Evolutionary conservation across 2,113 vertebrate species (phyloP).

Genomic region (Nipponia nippon): DNA sequence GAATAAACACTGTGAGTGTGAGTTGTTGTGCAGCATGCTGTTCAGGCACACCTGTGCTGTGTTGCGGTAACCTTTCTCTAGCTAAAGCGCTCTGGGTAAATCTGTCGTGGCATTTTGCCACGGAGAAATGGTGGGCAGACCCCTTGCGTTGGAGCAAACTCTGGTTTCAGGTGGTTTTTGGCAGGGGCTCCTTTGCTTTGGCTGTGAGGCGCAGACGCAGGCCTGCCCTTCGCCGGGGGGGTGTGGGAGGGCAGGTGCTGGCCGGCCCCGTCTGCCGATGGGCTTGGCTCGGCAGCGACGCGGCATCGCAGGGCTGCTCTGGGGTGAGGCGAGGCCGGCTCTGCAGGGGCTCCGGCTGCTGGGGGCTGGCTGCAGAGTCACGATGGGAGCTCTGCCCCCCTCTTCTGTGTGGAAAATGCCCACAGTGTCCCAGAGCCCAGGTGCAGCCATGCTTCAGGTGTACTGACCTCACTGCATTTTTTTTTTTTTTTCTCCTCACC

Average conservation of each 20-base stretch:
- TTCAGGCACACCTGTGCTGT: not conserved
- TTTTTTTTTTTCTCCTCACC: not conserved
- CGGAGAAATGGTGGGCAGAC: not conserved
- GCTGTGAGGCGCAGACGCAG: not conserved
- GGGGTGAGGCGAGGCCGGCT: not conserved
- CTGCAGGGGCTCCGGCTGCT: not conserved
- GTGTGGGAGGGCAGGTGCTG: too few relatives aligned
- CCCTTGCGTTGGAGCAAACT: not conserved
- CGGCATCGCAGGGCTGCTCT: not conserved
- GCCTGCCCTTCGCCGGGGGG: not conserved
- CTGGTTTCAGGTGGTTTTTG: not conserved
- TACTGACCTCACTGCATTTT: not conserved
- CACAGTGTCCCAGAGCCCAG: rapidly evolving
- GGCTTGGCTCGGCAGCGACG: not conserved
- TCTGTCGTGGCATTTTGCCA: not conserved
- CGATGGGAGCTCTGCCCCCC: not conserved
- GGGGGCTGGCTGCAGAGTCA: not conserved
- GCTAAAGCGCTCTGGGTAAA: not conserved
- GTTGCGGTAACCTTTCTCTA: not conserved
- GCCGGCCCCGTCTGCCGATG: rapidly evolving
- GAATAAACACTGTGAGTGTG: not conserved
- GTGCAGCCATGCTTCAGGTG: not conserved
- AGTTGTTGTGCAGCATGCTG: not conserved
- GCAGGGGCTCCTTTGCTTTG: not conserved
- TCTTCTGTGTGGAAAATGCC: not conserved